Base-by-base conservation (phyloP, 2,113 vertebrate genomes). In the Seriola aureovittata region DNA sequence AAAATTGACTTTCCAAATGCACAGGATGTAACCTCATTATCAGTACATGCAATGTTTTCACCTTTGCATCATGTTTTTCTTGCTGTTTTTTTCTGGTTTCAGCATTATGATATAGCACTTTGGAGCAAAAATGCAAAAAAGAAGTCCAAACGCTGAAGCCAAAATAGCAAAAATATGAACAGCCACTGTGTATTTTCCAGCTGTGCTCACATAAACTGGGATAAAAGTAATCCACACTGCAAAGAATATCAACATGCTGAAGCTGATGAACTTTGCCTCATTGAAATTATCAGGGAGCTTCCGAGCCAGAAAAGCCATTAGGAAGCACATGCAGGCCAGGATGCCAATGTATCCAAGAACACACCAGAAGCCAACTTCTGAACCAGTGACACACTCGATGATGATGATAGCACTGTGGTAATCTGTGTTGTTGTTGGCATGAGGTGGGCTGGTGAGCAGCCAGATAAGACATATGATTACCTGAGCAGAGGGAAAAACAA, bases 191-290 rank as follows among this genome's bases (percentile, higher is more conserved):
- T 93, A 94, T 71, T 94, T 95, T 29, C 94, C 94, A 52, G 90
- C 92, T 58, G 94, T 93, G 81, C 94, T 95, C 71, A 95, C 76
- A 85, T 95, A 94, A 52, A 93, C 94, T 63, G 94, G 94, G 32
- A 95, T 94, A 66, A 95, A 95, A 17, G 92, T 91, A 48, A 93
- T 86, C 94, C 94, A 95, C 3, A 95, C 93, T 2, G 89, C 91
- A 89, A 93, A 95, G 81, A 94, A 94, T 85, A 94, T 94, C 25
- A 94, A 71, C 91, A 94, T 95, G 81, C 93, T 95, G 69, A 95
- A 94, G 42, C 93, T 93, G 63, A 95, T 95, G 74, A 89, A 93
- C 72, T 94, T 94, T 4, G 93, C 93, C 68, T 94, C 93, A n/a
- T 94, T 95, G 52, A 94, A 94, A 70, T 94, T 92, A 71, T 94